Conservation (phyloP, 2,113 vertebrate species). For the Emydocephalus ijimae region DNA sequence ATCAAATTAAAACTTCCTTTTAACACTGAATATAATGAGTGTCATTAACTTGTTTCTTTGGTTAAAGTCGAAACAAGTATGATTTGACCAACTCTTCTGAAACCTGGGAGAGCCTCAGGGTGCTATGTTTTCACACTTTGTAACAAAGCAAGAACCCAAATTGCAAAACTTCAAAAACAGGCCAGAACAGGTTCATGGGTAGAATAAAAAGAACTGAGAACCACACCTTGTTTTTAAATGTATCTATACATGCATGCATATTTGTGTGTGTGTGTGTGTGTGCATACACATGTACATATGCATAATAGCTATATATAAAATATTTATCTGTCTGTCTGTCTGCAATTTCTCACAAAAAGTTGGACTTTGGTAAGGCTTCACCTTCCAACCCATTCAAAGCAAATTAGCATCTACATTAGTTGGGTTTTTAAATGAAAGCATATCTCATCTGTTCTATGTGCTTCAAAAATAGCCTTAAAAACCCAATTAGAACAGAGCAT, state of each 20-base stretch:
- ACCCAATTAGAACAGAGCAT: background rate
- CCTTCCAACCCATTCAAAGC: background rate
- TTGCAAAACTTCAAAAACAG: conserved; percentile 36
- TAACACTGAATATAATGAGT: background rate
- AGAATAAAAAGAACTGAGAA: conserved; percentile 21
- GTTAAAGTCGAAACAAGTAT: conserved; percentile 28
- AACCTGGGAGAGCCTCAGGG: conserved; percentile 13
- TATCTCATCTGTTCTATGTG: background rate
- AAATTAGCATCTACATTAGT: conserved; percentile 37
- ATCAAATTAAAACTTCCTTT: conserved; percentile 1
- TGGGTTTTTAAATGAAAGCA: conserved; percentile 16
- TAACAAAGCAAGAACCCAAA: background rate
- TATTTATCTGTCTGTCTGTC: background rate
- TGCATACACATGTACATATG: background rate
- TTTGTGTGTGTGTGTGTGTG: background rate
- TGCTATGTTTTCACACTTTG: conserved; percentile 29
- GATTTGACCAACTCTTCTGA: background rate
- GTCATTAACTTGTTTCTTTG: conserved; percentile 3
- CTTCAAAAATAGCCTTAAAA: background rate
- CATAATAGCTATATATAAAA: background rate
- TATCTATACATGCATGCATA: background rate
- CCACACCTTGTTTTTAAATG: conserved; percentile 13
- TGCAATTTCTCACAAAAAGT: conserved; percentile 29
- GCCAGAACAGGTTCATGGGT: conserved; percentile 30
- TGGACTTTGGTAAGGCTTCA: conserved; percentile 17